These are phyloP conservation scores for Ageneiosus marmoratus DNA, from an alignment of 2,113 vertebrate genomes.

Conservation along the genomic window DNA sequence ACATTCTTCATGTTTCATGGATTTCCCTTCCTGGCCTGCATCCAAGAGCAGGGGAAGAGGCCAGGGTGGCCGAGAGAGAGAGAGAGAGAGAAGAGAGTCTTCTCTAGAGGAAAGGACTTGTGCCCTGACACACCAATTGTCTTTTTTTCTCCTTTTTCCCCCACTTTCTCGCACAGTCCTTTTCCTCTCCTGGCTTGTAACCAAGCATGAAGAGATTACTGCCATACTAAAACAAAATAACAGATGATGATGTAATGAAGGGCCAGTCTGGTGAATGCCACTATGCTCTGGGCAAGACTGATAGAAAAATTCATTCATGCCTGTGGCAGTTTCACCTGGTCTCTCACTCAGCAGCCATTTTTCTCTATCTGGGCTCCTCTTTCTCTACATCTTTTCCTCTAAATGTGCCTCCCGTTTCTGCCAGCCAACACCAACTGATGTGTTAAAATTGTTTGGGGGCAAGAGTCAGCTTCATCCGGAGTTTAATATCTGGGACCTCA, in stretches of 20 bases:
- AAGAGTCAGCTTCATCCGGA: constrained; percentile 28
- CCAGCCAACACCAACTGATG: constrained; percentile 15
- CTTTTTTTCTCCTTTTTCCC: constrained; percentile 46
- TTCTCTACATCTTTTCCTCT: constrained; percentile 34
- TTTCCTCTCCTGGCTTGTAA: constrained; percentile 72
- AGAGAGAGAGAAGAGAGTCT: constrained; percentile 57
- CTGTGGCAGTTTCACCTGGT: neutral
- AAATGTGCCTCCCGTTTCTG: constrained; percentile 25
- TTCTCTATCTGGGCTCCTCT: neutral
- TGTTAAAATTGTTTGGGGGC: constrained; percentile 25
- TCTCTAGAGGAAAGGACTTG: constrained; percentile 76
- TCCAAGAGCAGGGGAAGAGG: constrained; percentile 74
- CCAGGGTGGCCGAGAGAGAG: constrained; percentile 38
- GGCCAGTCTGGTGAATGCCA: constrained; percentile 51
- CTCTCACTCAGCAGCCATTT: neutral
- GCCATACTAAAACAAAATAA: constrained; percentile 85
- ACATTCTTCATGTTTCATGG: constrained; percentile 92
- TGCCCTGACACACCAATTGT: constrained; percentile 81
- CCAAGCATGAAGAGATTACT: constrained; percentile 78
- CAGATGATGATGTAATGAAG: constrained; percentile 85
- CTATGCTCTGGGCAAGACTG: neutral
- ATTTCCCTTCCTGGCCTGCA: constrained; percentile 86
- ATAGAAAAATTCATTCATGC: constrained; percentile 51
- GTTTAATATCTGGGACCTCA: constrained; percentile 21
- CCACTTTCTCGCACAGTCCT: constrained; percentile 8